These are phyloP conservation scores for Orbicella faveolata DNA, from an alignment of 64 coral and sea anemone genomes.

Conservation along the genomic window DNA sequence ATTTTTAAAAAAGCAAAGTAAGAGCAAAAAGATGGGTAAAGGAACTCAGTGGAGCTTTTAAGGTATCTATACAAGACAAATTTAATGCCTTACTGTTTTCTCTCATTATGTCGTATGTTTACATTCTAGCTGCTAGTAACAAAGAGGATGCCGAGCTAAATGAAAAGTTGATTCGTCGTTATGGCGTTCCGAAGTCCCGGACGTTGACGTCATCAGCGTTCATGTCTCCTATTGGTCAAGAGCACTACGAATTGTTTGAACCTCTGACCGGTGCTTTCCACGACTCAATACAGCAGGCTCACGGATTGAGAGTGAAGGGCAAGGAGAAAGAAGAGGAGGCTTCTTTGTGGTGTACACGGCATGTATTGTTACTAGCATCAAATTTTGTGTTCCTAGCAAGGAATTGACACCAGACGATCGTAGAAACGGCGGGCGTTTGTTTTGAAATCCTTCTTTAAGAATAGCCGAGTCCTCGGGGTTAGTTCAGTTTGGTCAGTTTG, in stretches of 20 bases:
- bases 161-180: conserved; percentile 65
- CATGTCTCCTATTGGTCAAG: conserved; percentile 77
- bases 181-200: conserved; percentile 67
- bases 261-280: conserved; percentile 66
- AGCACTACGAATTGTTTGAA: conserved; percentile 80
- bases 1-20: too few relatives aligned
- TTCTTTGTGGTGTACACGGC: conserved; percentile 78
- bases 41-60: too few relatives aligned
- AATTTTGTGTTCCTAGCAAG: too few relatives aligned
- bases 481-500: too few relatives aligned
- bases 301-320: conserved; percentile 18
- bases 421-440: too few relatives aligned
- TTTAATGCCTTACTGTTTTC: too few relatives aligned
- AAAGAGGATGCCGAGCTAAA: conserved; percentile 43
- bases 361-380: neutral
- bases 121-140: neutral
- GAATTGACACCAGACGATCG: too few relatives aligned
- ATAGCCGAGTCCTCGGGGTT: too few relatives aligned
- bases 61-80: too few relatives aligned
- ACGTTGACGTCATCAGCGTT: conserved; percentile 60
- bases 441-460: too few relatives aligned
- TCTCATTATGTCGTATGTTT: neutral
- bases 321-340: neutral
- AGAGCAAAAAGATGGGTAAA: too few relatives aligned
- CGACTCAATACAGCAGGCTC: conserved; percentile 24